phyloP scores from a whole-genome alignment of 2,888 invertebrate species.

The Endotricha flammealis region DNA sequence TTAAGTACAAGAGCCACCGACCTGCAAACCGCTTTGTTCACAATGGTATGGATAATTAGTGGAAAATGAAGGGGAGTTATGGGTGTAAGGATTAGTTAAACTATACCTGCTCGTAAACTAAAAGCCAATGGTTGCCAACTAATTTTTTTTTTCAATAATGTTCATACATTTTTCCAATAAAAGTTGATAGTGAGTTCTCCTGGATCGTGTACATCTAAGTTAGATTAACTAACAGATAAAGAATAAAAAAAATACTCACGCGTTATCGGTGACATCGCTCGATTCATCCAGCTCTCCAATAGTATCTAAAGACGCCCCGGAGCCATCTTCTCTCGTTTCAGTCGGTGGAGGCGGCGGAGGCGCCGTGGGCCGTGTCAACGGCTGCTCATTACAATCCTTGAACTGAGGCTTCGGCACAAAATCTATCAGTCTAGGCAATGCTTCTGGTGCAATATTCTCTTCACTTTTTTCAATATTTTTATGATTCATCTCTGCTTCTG shows the following conservation, averaged over 20 bases:
- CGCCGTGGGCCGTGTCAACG: conserved; percentile 53
- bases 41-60: conserved; percentile 45
- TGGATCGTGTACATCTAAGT: too few species aligned
- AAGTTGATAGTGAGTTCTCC: too few species aligned
- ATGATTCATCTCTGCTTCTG: conserved; percentile 70
- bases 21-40: conserved; percentile 49
- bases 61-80: conserved; percentile 34
- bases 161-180: too few species aligned
- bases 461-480: conserved; percentile 58
- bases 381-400: conserved; percentile 49
- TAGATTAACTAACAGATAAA: too few species aligned
- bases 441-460: conserved; percentile 56
- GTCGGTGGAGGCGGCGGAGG: conserved; percentile 60
- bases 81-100: conserved; percentile 36
- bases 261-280: conserved; percentile 57
- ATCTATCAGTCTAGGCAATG: conserved; percentile 83
- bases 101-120: conserved; percentile 27
- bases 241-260: conserved; percentile 55
- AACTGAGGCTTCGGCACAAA: conserved; percentile 82
- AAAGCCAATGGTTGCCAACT: too few species aligned
- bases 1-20: conserved; percentile 34
- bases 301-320: conserved; percentile 81
- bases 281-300: conserved; percentile 85
- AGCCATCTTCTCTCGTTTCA: conserved; percentile 74
- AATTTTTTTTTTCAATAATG: too few species aligned